Conservation (phyloP, 1,140 invertebrate genomes). For the Rhizoglyphus robini region DNA sequence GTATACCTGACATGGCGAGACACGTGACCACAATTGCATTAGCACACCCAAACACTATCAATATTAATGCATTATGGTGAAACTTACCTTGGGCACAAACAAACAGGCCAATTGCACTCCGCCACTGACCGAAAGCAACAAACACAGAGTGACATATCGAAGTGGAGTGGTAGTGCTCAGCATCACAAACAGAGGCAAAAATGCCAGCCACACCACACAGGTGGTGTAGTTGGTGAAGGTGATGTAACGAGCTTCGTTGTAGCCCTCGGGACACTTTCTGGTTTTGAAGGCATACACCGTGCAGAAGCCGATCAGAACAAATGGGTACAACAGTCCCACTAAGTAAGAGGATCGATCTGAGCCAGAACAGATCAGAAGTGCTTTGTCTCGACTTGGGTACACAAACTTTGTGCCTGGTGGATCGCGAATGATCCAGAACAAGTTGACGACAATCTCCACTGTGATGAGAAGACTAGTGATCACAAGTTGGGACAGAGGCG, state of each 20-base stretch:
- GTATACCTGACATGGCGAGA: slow-evolving; percentile 49
- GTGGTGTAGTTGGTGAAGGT: slow-evolving; percentile 63
- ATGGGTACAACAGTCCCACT: slow-evolving; percentile 42
- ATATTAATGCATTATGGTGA: not conserved
- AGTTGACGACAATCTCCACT: slow-evolving; percentile 42
- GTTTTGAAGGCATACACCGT: slow-evolving; percentile 61
- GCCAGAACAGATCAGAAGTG: slow-evolving; percentile 35
- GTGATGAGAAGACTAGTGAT: slow-evolving; percentile 40
- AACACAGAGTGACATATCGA: slow-evolving; percentile 41
- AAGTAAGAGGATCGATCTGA: slow-evolving; percentile 42
- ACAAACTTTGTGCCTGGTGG: slow-evolving; percentile 35
- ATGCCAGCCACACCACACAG: slow-evolving; percentile 59
- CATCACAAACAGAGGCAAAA: slow-evolving; percentile 53
- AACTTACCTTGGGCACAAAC: slow-evolving; percentile 33
- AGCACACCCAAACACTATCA: slow-evolving; percentile 23
- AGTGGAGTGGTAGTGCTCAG: slow-evolving; percentile 38
- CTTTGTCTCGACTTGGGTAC: slow-evolving; percentile 35
- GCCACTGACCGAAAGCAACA: slow-evolving; percentile 40
- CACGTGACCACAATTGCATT: slow-evolving; percentile 40
- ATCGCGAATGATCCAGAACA: slow-evolving; percentile 38
- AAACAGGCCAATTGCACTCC: slow-evolving; percentile 28
- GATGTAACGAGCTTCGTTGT: slow-evolving; percentile 57
- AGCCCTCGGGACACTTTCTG: slow-evolving; percentile 57
- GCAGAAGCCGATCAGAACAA: slow-evolving; percentile 42
- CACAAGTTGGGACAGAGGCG: slow-evolving; percentile 40